Evolutionary conservation across 2,888 invertebrate genomes (phyloP).

Genomic region (Hydrotaea cyrtoneurina): DNA sequence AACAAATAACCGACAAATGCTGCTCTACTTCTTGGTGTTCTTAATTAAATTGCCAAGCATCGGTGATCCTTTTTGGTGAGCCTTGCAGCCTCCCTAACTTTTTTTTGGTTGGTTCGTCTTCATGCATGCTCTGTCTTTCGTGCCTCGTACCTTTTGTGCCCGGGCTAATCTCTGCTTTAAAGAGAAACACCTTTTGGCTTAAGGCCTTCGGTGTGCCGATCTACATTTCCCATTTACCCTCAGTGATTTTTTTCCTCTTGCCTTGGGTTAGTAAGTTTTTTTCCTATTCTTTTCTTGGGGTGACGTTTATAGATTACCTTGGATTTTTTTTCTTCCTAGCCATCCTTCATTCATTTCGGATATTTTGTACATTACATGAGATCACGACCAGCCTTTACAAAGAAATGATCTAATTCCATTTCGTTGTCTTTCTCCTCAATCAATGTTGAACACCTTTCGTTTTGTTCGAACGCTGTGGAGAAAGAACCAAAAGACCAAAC

Average conservation of each 20-base stretch:
- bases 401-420: constrained; percentile 41
- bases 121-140: not conserved
- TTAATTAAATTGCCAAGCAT: constrained; percentile 14
- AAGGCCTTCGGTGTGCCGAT: not conserved
- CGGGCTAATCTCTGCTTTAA: not conserved
- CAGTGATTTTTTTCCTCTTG: not conserved
- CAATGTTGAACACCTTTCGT: constrained; percentile 52
- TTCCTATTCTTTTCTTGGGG: constrained; percentile 56
- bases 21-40: not conserved
- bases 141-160: not conserved
- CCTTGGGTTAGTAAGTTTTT: not conserved
- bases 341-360: constrained; percentile 44
- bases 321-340: constrained; percentile 63
- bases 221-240: constrained; percentile 6
- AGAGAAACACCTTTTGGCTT: not conserved
- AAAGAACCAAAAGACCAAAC: not conserved
- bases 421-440: constrained; percentile 4
- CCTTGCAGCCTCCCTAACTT: not conserved
- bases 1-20: not conserved
- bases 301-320: constrained; percentile 78
- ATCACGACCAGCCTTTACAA: constrained; percentile 69
- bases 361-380: constrained; percentile 53
- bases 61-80: not conserved
- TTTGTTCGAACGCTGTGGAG: not conserved
- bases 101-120: no score